Evolutionary conservation across 2,113 vertebrate species (phyloP), one percentile per base, ranked within the genome.

Genomic region (Phoenicopterus ruber): DNA sequence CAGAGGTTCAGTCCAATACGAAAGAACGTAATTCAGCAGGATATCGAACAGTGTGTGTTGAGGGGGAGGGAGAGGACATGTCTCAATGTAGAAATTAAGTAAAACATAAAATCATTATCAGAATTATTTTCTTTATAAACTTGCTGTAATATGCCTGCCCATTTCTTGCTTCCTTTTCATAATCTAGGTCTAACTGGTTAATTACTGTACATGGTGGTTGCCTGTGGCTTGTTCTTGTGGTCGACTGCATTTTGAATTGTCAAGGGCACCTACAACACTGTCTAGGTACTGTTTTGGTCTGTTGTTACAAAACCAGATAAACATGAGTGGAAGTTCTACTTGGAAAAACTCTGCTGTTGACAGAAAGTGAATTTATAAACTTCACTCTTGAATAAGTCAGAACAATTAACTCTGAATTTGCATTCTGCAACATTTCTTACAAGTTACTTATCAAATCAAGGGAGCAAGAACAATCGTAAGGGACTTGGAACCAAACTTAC

Each of bases 181-280:
- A 38, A 61, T 36, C 58, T 15, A 16, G 40, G 40, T 79, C 69
- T 87, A 58, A 31, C 77, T 34, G 63, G 81, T 77, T 94, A 87
- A 82, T 71, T 69, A 52, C 83, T 47, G 31, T 36, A 40, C 70
- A 24, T 1, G 50, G 73, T 76, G 61, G 12, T 76, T 93, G 93
- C 89, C 93, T 73, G 58, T 85, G 89, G 94, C 84, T 93, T 89
- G 61, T 82, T 94, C 67, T 57, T 54, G 57, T 62, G 76, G 54
- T 62, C 2, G 6, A 11, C 79, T 89, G 57, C 66, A 29, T 80
- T 93, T 92, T 91, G 54, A 76, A 91, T 94, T 62, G 70, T 77
- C 91, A 95, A 95, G 89, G 97, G 81, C 93, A 95, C 62, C 78
- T 94, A 69, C 70, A 85, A n/a, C 8, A 21, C 46, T 10, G 36